Percentiles rank a stretch among this genome's conserved stretches.
Evolutionary conservation across 2,888 invertebrate species (phyloP).

Genomic region (Neocrepidodera transversa): DNA sequence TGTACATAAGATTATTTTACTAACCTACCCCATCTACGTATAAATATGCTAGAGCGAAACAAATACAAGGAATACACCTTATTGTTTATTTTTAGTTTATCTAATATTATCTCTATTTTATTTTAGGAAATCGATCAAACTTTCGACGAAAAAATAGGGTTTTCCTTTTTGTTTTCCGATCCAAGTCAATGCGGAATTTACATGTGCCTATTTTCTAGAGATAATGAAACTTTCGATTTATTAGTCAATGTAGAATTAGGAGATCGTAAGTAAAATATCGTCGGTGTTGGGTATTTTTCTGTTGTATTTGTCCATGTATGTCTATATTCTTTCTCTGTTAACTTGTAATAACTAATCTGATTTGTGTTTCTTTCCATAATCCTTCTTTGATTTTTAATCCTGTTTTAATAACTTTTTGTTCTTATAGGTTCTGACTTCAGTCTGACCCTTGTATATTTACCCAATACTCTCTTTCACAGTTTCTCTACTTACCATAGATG

Average conservation of each 20-base stretch:
- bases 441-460: no score
- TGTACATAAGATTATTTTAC: not conserved
- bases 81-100: no score
- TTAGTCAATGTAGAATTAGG: conserved; percentile 13
- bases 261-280: conserved; percentile 13
- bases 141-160: conserved; percentile 12
- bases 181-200: not conserved
- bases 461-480: no score
- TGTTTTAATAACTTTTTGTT: no score
- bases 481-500: no score
- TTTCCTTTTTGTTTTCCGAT: conserved; percentile 4
- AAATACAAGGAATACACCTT: no score
- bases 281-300: not conserved
- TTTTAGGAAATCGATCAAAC: conserved; percentile 3
- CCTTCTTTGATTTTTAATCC: no score
- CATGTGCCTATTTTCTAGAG: conserved; percentile 2
- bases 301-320: not conserved
- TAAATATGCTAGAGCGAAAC: no score
- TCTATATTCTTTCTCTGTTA: not conserved
- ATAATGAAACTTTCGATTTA: conserved; percentile 13
- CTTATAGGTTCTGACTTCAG: no score
- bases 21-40: no score
- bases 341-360: not conserved
- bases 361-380: not conserved
- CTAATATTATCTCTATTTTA: no score